Evolutionary conservation across 2,888 invertebrate species (phyloP).

Genomic region (Drosophila emarginata): DNA sequence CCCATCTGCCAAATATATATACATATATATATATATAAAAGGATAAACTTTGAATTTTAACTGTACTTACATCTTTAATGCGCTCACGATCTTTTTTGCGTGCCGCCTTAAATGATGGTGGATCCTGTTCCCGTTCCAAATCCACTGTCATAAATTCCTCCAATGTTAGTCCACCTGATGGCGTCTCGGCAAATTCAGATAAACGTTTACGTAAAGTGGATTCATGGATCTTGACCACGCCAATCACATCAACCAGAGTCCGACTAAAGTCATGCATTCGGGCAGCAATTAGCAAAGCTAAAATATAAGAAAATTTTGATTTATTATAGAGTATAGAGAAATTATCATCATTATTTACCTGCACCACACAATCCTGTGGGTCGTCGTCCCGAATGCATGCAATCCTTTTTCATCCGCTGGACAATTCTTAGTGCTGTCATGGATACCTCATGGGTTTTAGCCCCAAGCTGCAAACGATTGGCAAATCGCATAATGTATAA

Average conservation of each 20-base stretch:
- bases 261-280: conserved; percentile 95
- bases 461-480: conserved; percentile 94
- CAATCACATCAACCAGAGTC: conserved; percentile 93
- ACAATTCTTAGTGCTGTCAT: conserved; percentile 97
- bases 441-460: conserved; percentile 96
- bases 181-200: conserved; percentile 97
- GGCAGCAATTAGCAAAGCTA: conserved; percentile 96
- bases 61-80: conserved; percentile 87
- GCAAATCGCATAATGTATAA: conserved; percentile 97
- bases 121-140: conserved; percentile 96
- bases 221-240: conserved; percentile 97
- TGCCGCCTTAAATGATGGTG: conserved; percentile 96
- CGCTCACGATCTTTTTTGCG: conserved; percentile 94
- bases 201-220: conserved; percentile 95
- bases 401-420: conserved; percentile 98
- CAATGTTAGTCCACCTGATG: conserved; percentile 95
- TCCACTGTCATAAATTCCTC: conserved; percentile 99
- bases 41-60: background rate
- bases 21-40: too few species aligned
- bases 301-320: background rate
- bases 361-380: conserved; percentile 99
- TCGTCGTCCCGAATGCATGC: conserved; percentile 96
- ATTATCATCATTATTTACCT: conserved; percentile 83
- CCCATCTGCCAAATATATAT: conserved; percentile 68
- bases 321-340: background rate